These are phyloP conservation scores for Dinocampus coccinellae DNA, from an alignment of 2,888 invertebrate genomes.

Conservation along the genomic window DNA sequence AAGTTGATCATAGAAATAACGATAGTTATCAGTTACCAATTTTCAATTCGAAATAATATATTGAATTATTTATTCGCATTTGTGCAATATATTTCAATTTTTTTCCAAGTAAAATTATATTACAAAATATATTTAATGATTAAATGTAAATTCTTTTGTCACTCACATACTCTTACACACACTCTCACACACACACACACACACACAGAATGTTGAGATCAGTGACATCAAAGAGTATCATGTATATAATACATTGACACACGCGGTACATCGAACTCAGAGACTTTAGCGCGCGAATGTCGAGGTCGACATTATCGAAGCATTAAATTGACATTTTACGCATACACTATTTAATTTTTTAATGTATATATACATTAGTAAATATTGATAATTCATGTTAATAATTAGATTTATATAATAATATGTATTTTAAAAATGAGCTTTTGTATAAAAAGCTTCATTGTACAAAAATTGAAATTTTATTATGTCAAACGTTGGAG, in stretches of 20 bases:
- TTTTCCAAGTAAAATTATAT: background rate
- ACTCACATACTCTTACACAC: background rate
- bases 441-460: no score
- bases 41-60: background rate
- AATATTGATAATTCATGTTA: conserved; percentile 10
- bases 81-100: background rate
- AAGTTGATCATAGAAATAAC: background rate
- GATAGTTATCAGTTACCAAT: background rate
- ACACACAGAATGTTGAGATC: background rate
- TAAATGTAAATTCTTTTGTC: background rate
- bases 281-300: conserved; percentile 54
- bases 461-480: no score
- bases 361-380: conserved; percentile 12
- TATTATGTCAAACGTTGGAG: background rate
- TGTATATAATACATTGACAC: conserved; percentile 6
- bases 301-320: conserved; percentile 54
- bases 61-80: background rate
- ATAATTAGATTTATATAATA: no score
- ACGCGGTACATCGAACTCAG: conserved; percentile 49
- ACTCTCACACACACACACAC: background rate
- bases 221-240: conserved; percentile 13
- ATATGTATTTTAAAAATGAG: no score
- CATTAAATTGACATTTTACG: conserved; percentile 47
- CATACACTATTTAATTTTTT: background rate
- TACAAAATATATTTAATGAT: background rate